Evolutionary conservation across 2,797 vertebrate genomes (phyloP).

Genomic region (Lophura swinhoii): DNA sequence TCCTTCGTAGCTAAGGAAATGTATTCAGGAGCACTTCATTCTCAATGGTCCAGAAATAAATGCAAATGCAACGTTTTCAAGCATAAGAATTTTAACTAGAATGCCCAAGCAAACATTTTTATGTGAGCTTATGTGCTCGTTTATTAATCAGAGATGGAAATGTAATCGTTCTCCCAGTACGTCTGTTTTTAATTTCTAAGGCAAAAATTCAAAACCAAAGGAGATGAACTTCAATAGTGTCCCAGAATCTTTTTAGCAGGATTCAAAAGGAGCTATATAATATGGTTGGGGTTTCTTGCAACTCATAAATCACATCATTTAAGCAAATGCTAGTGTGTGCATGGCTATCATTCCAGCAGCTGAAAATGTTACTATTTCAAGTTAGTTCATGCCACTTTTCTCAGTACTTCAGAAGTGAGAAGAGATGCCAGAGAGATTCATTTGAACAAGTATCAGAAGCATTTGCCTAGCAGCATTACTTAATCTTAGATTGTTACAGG

Average conservation of each 20-base stretch:
- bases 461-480: conserved; percentile 15
- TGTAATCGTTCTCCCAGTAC: neutral
- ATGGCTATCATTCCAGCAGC: neutral
- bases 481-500: neutral
- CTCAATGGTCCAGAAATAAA: neutral
- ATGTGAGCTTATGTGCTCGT: neutral
- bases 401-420: conserved; percentile 15
- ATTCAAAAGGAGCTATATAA: neutral
- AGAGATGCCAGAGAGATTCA: neutral
- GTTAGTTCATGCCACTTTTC: conserved; percentile 32
- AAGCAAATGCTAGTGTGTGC: neutral
- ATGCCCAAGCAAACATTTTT: neutral
- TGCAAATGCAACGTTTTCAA: neutral
- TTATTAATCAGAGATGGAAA: neutral
- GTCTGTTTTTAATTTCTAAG: neutral
- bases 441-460: neutral
- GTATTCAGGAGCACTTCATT: neutral
- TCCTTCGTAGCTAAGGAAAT: neutral
- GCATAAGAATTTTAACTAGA: neutral
- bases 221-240: neutral
- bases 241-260: neutral
- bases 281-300: neutral
- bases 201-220: neutral
- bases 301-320: neutral
- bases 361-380: conserved; percentile 19